Evolutionary conservation across 2,888 invertebrate species (phyloP).

Genomic region (Apoda limacodes): DNA sequence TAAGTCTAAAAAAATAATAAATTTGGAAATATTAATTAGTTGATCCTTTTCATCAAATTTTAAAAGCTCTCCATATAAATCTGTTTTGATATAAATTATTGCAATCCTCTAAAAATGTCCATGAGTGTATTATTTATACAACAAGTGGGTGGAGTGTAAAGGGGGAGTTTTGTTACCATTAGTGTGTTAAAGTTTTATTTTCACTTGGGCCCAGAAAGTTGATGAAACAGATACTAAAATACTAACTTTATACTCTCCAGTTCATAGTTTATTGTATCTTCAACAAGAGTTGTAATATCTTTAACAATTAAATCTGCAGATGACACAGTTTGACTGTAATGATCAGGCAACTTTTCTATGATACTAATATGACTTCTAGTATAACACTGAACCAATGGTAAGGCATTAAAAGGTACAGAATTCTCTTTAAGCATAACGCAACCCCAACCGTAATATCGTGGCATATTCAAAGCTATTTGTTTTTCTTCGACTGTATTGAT

Average conservation of each 20-base stretch:
- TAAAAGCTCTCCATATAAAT: too few relatives aligned
- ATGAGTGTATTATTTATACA: too few relatives aligned
- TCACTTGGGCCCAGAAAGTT: too few relatives aligned
- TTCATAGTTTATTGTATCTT: slow-evolving; percentile 76
- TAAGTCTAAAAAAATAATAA: too few relatives aligned
- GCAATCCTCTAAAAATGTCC: too few relatives aligned
- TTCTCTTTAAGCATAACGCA: slow-evolving; percentile 72
- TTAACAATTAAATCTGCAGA: slow-evolving; percentile 56
- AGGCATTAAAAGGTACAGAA: slow-evolving; percentile 72
- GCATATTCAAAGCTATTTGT: slow-evolving; percentile 84
- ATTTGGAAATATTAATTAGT: too few relatives aligned
- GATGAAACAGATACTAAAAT: slow-evolving; percentile 3
- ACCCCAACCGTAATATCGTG: slow-evolving; percentile 83
- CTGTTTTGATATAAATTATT: too few relatives aligned
- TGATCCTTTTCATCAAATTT: too few relatives aligned
- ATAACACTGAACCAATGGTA: slow-evolving; percentile 78
- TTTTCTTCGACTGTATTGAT: slow-evolving; percentile 86
- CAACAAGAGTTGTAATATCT: slow-evolving; percentile 68
- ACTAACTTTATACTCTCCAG: slow-evolving; percentile 68
- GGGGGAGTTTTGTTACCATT: too few relatives aligned
- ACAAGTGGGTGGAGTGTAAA: too few relatives aligned
- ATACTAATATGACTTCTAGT: slow-evolving; percentile 82
- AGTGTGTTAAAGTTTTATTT: too few relatives aligned
- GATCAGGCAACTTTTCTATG: slow-evolving; percentile 69
- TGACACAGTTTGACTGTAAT: slow-evolving; percentile 59